phyloP scores from a whole-genome alignment of 1,140 invertebrate species.

The Drosophila parvula region DNA sequence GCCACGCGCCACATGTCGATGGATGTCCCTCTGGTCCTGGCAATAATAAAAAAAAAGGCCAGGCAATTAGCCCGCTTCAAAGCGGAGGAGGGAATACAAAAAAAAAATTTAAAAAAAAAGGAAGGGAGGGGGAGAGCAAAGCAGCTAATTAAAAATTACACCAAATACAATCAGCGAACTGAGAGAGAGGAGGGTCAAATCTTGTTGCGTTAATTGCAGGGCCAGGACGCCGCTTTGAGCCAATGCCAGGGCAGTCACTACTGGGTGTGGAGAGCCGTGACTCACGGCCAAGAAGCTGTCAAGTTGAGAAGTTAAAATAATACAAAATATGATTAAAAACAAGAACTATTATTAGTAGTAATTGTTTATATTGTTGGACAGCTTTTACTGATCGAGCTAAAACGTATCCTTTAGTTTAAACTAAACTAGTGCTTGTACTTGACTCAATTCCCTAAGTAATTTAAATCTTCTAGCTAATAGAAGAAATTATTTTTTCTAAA shows the following conservation, averaged over 20 bases:
- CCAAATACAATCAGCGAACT: constrained; percentile 30
- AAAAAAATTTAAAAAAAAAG: neutral
- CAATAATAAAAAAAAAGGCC: constrained; percentile 9
- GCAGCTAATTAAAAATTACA: constrained; percentile 52
- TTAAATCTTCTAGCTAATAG: no score
- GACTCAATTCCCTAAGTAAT: no score
- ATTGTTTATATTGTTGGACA: no score
- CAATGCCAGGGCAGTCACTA: neutral
- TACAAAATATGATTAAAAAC: neutral
- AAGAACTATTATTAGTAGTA: no score
- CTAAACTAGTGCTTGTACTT: no score
- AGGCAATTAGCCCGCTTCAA: constrained; percentile 42
- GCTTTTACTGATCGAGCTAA: no score
- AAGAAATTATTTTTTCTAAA: no score
- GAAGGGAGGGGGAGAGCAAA: neutral
- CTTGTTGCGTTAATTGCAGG: constrained; percentile 44
- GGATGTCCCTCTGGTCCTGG: constrained; percentile 13
- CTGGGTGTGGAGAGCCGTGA: neutral
- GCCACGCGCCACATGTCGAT: neutral
- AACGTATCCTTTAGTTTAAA: no score
- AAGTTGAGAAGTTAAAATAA: no score
- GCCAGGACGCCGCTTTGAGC: constrained; percentile 18
- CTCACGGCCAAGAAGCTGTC: constrained; percentile 3
- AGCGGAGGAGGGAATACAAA: constrained; percentile 8
- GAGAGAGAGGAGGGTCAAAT: constrained; percentile 26